A percentile compares a stretch with the other conserved stretches of the same genome.
phyloP scores from a whole-genome alignment of 2,113 vertebrate genomes.

The Panthera tigris region DNA sequence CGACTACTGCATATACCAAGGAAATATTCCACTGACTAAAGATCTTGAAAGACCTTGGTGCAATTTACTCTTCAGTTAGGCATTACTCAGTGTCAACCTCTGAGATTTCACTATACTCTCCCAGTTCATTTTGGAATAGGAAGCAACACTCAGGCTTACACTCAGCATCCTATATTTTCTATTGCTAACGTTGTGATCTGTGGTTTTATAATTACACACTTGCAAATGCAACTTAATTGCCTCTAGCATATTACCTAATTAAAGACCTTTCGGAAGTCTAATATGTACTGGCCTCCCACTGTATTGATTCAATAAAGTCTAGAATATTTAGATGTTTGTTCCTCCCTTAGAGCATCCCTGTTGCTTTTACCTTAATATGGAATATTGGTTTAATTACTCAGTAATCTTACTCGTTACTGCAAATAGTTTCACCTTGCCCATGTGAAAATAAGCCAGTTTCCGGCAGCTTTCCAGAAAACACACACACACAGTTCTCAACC shows the following conservation, averaged over 20 bases:
- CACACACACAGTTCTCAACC: neutral
- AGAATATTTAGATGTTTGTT: neutral
- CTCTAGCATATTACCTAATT: neutral
- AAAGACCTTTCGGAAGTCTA: neutral
- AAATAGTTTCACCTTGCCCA: neutral
- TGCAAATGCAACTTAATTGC: neutral
- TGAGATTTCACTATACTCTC: neutral
- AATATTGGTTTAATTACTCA: neutral
- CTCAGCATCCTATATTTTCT: neutral
- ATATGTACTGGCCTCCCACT: neutral
- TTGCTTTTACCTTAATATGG: neutral
- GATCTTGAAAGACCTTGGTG: neutral
- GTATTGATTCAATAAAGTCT: neutral
- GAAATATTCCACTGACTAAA: neutral
- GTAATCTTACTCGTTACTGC: neutral
- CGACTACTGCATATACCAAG: neutral
- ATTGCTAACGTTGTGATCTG: neutral
- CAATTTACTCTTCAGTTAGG: neutral
- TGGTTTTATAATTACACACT: neutral
- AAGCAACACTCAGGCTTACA: neutral
- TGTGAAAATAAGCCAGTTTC: neutral
- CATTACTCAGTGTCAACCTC: neutral
- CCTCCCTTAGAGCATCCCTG: neutral
- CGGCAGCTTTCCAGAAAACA: neutral
- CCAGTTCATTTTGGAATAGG: neutral